phyloP scores from a whole-genome alignment of 2,113 vertebrate genomes.

The Cranoglanis bouderius region DNA sequence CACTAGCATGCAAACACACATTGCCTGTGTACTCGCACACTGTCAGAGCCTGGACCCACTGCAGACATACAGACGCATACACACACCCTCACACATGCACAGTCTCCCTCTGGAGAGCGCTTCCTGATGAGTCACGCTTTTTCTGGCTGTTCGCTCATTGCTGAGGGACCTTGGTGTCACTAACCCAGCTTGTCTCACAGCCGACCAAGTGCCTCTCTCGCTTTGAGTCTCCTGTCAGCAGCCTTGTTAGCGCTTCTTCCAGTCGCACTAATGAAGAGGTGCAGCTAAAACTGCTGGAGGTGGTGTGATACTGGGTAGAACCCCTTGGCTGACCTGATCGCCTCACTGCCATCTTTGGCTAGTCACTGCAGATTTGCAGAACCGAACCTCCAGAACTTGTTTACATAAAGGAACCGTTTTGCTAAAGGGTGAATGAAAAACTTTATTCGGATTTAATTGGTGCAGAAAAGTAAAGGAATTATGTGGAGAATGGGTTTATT shows the following conservation, averaged over 20 bases:
- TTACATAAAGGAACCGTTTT: background rate
- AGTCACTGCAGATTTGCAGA: background rate
- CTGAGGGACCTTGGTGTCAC: constrained; percentile 21
- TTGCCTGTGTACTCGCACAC: constrained; percentile 2
- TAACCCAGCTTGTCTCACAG: constrained; percentile 23
- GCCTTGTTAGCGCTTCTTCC: constrained; percentile 34
- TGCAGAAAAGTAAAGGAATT: background rate
- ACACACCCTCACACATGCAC: background rate
- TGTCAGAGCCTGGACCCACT: constrained; percentile 3
- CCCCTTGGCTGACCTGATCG: background rate
- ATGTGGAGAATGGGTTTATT: background rate
- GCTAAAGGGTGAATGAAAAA: background rate
- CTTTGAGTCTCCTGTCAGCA: constrained; percentile 24
- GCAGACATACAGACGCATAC: constrained; percentile 14
- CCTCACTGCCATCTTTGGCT: background rate
- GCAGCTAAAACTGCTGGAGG: constrained; percentile 20
- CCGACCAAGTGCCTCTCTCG: constrained; percentile 20
- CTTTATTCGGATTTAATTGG: background rate
- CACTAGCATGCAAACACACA: background rate
- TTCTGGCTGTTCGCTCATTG: constrained; percentile 23
- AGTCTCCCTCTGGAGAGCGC: constrained; percentile 12
- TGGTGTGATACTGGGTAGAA: background rate
- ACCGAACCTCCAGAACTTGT: background rate
- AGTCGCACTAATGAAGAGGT: constrained; percentile 38
- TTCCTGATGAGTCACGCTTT: constrained; percentile 37